These are phyloP conservation scores for Mythimna albipuncta DNA, from an alignment of 2,888 invertebrate species.

Conservation along the genomic window DNA sequence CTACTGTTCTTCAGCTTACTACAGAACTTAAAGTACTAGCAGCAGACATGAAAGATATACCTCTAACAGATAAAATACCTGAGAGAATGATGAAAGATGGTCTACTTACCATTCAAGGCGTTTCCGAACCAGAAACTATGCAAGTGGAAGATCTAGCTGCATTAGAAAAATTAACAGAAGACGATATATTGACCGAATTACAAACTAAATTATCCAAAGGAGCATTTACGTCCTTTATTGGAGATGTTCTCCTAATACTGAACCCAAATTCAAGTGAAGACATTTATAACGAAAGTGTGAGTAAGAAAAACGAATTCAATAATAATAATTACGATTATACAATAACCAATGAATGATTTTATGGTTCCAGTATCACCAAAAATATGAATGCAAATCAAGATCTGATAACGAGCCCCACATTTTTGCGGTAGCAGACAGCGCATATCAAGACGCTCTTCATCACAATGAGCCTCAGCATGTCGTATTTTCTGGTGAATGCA, in stretches of 20 bases:
- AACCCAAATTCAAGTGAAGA: constrained; percentile 95
- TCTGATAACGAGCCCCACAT: constrained; percentile 98
- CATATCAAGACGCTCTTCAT: constrained; percentile 97
- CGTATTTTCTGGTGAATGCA: constrained; percentile 96
- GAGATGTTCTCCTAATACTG: constrained; percentile 94
- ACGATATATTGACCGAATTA: constrained; percentile 92
- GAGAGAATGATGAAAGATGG: constrained; percentile 89
- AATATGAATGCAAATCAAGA: constrained; percentile 95
- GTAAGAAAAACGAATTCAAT: constrained; percentile 58
- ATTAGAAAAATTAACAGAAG: constrained; percentile 94
- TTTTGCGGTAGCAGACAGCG: constrained; percentile 96
- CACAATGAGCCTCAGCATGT: constrained; percentile 96
- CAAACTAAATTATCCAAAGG: constrained; percentile 93
- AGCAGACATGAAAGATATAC: constrained; percentile 82
- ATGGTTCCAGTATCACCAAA: constrained; percentile 93
- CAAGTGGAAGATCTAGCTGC: constrained; percentile 96
- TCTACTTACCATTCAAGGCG: constrained; percentile 86
- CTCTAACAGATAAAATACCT: constrained; percentile 79
- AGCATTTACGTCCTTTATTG: constrained; percentile 94
- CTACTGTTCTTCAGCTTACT: constrained; percentile 89
- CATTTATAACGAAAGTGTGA: constrained; percentile 94
- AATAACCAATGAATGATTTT: background rate
- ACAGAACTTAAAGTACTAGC: constrained; percentile 93
- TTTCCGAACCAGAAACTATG: constrained; percentile 93
- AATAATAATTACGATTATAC: background rate